These are phyloP conservation scores for Oryzias celebensis DNA, from an alignment of 2,113 vertebrate species.

Conservation along the genomic window DNA sequence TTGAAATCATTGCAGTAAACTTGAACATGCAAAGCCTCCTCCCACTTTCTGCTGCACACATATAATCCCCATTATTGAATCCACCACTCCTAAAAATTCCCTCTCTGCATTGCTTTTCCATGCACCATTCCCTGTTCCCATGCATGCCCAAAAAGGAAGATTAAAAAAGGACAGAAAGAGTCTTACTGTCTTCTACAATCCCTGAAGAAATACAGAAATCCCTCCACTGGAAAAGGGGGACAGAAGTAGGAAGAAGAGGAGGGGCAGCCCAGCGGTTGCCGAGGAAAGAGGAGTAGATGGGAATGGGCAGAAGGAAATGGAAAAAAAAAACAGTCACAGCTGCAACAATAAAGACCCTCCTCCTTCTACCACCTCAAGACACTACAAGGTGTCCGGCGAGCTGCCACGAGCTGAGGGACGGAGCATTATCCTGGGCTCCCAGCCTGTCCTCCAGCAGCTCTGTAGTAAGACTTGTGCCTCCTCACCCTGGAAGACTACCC, in stretches of 20 bases:
- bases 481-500: conserved; percentile 61
- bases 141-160: conserved; percentile 18
- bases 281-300: conserved; percentile 52
- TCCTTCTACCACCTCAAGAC: conserved; percentile 33
- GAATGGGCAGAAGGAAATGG: conserved; percentile 42
- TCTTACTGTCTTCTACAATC: conserved; percentile 75
- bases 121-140: conserved; percentile 24
- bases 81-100: conserved; percentile 22
- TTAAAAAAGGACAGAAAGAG: conserved; percentile 38
- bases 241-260: conserved; percentile 44
- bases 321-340: conserved; percentile 41
- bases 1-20: conserved; percentile 64
- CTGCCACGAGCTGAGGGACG: conserved; percentile 51
- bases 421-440: conserved; percentile 69
- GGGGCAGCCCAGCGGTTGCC: conserved; percentile 49
- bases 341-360: conserved; percentile 48
- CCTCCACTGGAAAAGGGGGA: conserved; percentile 61
- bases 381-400: conserved; percentile 56
- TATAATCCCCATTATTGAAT: conserved; percentile 19
- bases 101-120: conserved; percentile 19
- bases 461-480: conserved; percentile 79
- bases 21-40: conserved; percentile 58
- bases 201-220: conserved; percentile 69
- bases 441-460: conserved; percentile 66
- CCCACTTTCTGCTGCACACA: conserved; percentile 34